phyloP scores from a whole-genome alignment of 2,888 invertebrate genomes.

The Notodonta dromedarius region DNA sequence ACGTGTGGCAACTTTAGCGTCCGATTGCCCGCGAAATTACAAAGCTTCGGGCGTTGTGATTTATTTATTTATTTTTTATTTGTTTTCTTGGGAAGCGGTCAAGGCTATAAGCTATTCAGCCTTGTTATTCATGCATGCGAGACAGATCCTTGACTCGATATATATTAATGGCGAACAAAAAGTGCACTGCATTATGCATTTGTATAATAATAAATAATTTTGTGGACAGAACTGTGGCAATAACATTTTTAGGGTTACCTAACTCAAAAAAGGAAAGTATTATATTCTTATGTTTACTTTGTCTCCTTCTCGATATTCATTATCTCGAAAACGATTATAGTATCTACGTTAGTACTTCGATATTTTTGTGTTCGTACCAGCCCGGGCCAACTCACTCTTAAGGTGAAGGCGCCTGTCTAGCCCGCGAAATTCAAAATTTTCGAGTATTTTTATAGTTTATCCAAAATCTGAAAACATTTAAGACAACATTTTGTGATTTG shows the following conservation, averaged over 20 bases:
- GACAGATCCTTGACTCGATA: slow-evolving; percentile 45
- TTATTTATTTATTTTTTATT: slow-evolving; percentile 1
- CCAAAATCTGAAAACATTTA: too few species aligned
- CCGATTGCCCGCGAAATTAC: background rate
- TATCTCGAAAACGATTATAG: too few species aligned
- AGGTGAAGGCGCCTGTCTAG: too few species aligned
- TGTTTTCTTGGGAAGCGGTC: slow-evolving; percentile 16
- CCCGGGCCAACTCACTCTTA: too few species aligned
- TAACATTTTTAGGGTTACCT: background rate
- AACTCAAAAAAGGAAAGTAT: background rate
- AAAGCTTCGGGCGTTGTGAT: background rate
- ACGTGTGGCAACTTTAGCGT: background rate
- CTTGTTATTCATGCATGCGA: slow-evolving; percentile 27
- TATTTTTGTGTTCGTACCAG: too few species aligned
- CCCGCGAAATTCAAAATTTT: too few species aligned
- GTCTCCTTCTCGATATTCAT: too few species aligned
- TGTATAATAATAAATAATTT: slow-evolving; percentile 1
- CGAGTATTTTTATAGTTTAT: too few species aligned
- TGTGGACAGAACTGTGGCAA: background rate
- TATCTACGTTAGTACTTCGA: too few species aligned
- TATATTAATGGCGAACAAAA: slow-evolving; percentile 59
- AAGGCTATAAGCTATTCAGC: slow-evolving; percentile 28
- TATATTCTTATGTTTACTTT: too few species aligned
- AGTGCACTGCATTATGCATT: slow-evolving; percentile 46
- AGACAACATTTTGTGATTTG: too few species aligned